Evolutionary conservation across 2,113 vertebrate genomes (phyloP).

Genomic region (Bungarus multicinctus): DNA sequence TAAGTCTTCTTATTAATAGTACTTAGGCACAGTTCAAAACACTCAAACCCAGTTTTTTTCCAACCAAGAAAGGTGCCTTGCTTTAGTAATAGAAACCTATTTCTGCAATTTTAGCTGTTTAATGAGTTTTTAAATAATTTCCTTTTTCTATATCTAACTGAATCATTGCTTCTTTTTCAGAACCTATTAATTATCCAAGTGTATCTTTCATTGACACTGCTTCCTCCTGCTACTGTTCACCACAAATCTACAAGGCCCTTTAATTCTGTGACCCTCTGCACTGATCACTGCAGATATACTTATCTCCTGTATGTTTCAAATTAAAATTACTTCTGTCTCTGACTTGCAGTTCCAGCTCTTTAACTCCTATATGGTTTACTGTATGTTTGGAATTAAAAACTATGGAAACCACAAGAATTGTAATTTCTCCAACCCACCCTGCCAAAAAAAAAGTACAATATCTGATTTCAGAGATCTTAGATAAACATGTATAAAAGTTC

Average conservation of each 20-base stretch:
- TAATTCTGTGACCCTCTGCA: neutral
- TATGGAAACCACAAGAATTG: neutral
- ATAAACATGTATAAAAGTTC: neutral
- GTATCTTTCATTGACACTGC: neutral
- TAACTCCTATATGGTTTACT: neutral
- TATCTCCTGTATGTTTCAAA: neutral
- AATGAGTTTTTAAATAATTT: neutral
- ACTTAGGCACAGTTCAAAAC: neutral
- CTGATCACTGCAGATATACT: neutral
- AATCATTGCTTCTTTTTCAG: neutral
- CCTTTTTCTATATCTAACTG: neutral
- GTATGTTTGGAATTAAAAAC: neutral
- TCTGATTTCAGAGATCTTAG: neutral
- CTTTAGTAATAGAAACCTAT: neutral
- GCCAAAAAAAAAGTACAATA: neutral
- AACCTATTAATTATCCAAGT: neutral
- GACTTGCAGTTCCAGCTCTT: neutral
- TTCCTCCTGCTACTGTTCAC: neutral
- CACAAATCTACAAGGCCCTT: neutral
- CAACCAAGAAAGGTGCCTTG: neutral
- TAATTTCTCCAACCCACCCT: neutral
- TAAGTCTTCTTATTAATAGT: neutral
- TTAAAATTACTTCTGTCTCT: neutral
- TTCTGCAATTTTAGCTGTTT: neutral
- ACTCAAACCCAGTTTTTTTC: neutral